Conservation (phyloP, 2,888 invertebrate species). For the Lepidocyrtoides sp. region DNA sequence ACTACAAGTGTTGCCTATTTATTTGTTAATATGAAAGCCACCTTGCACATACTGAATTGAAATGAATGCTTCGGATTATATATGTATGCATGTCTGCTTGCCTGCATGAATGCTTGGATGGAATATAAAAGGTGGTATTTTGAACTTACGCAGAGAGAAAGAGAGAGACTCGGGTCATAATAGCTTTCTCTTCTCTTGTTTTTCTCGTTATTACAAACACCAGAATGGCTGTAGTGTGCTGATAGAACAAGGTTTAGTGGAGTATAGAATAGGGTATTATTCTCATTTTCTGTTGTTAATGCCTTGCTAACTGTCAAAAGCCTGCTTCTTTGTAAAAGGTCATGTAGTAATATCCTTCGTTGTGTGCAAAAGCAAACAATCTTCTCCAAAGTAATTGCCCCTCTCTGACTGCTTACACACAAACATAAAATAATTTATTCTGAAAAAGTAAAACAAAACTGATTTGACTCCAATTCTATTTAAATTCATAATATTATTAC, state of each 20-base stretch:
- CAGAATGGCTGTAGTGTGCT: background rate
- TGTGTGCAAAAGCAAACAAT: background rate
- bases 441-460: constrained; percentile 16
- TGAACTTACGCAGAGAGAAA: no score
- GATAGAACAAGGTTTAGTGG: background rate
- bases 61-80: constrained; percentile 10
- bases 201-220: background rate
- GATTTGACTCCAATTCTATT: constrained; percentile 15
- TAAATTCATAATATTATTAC: background rate
- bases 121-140: background rate
- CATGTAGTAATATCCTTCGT: background rate
- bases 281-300: constrained; percentile 20
- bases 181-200: background rate
- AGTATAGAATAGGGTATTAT: background rate
- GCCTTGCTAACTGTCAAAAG: background rate
- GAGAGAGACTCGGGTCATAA: background rate
- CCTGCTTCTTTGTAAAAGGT: background rate
- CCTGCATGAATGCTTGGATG: constrained; percentile 20
- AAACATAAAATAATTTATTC: constrained; percentile 10
- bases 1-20: no score
- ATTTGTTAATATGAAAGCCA: constrained; percentile 3
- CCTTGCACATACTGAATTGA: background rate
- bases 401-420: background rate
- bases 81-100: background rate
- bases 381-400: constrained; percentile 4